Conservation (phyloP, 2,113 vertebrate genomes). For the Spermophilus dauricus region DNA sequence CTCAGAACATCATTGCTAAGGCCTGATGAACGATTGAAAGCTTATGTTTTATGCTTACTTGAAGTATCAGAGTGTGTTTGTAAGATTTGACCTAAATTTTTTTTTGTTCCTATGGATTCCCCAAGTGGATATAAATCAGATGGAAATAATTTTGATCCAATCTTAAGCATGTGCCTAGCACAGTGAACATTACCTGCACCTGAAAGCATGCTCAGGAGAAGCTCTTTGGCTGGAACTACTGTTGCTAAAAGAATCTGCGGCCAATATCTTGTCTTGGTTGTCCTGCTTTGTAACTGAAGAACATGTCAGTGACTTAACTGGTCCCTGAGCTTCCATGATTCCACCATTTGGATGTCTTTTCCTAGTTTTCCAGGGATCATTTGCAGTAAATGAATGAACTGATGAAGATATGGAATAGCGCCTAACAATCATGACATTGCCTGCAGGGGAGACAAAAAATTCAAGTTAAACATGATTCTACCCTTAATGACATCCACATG, state of each 20-base stretch:
- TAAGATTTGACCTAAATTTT: neutral
- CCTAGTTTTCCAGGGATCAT: slow-evolving; percentile 66
- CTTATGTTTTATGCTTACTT: neutral
- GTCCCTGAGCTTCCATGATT: neutral
- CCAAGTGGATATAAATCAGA: neutral
- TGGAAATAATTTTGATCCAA: neutral
- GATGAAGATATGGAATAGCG: slow-evolving; percentile 91
- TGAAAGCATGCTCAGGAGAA: slow-evolving; percentile 88
- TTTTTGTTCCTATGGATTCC: slow-evolving; percentile 20
- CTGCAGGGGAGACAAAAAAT: slow-evolving; percentile 86
- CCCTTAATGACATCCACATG: neutral
- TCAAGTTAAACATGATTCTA: slow-evolving; percentile 29
- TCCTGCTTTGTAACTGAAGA: slow-evolving; percentile 64
- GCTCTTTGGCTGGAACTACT: slow-evolving; percentile 79
- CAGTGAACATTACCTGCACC: slow-evolving; percentile 89
- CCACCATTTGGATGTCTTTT: slow-evolving; percentile 50
- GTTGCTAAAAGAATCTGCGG: neutral
- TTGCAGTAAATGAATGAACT: slow-evolving; percentile 75
- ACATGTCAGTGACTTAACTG: neutral
- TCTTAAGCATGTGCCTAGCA: neutral
- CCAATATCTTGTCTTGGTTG: neutral
- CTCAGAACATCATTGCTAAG: neutral
- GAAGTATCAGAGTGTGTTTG: neutral
- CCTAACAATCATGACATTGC: slow-evolving; percentile 94
- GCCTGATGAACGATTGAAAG: neutral